Evolutionary conservation across 2,113 vertebrate species (phyloP), one percentile per base, ranked within the genome.

Genomic region (Quiscalus mexicanus): DNA sequence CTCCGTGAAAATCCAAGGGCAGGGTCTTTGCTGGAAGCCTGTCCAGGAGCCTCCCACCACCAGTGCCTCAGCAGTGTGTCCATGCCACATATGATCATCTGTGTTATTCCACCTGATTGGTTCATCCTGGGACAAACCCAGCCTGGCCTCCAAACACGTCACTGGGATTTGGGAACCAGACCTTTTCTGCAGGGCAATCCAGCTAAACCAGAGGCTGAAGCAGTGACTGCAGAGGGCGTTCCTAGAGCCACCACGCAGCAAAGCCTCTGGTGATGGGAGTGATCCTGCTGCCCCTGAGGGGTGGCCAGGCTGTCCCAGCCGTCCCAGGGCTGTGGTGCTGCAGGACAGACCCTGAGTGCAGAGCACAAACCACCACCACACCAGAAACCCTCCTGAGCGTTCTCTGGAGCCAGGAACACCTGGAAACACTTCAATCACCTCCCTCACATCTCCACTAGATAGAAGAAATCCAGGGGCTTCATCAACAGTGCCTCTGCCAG

Each of bases 391-490:
- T 88, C 73, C 64, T 2, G 16, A 91, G 31, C 6, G 1, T 56
- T 89, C 73, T 94, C 89, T 68, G 91, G 52, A 83, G 93, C 79
- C 75, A 93, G 79, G 69, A 92, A 76, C 44, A 64, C 84, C 88
- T 96, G 90, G 92, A 96, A 96, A 67, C 80, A 81, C 86, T 94
- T 93, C 96, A 96, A 68, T 86, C 85, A 12, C 39, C 89, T 94
- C 79, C 41, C 49, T 95, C 90, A 65, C 25, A 0, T 85, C 94
- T 95, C 93, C 87, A 77, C 76, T 18, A 86, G 76, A 76, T 37
- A 87, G 85, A 91, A 91, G 82, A 93, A 93, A 92, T 60, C 60
- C 88, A 87, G 83, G 88, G 85, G 79, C 88, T 97, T 56, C 90
- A 75, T 73, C 92, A 86, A 4, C 79, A 58, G 60, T 13, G 53